These are phyloP conservation scores for Plemyria rubiginata DNA, from an alignment of 2,888 invertebrate genomes.

Conservation along the genomic window DNA sequence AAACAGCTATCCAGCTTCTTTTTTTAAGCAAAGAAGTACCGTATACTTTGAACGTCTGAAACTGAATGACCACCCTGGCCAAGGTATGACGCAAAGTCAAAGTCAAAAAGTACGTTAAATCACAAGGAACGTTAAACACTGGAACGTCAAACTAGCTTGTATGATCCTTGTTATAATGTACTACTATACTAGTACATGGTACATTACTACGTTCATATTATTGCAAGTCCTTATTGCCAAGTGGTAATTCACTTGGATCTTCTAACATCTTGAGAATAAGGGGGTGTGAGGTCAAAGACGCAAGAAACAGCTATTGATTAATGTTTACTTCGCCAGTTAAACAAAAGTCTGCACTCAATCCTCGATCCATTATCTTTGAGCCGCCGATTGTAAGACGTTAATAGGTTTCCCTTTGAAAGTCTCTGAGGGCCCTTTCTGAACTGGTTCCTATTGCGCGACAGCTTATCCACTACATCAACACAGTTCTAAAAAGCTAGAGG, in stretches of 20 bases:
- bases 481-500: not conserved
- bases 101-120: too few species aligned
- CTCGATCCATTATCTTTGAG: not conserved
- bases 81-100: too few species aligned
- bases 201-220: too few species aligned
- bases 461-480: not conserved
- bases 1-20: too few species aligned
- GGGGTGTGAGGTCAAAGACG: not conserved
- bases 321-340: not conserved
- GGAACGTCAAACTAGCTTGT: too few species aligned
- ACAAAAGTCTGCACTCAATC: not conserved
- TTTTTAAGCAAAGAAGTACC: too few species aligned
- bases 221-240: too few species aligned
- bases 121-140: too few species aligned
- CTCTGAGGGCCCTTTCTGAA: not conserved
- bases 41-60: too few species aligned
- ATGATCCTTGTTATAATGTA: too few species aligned
- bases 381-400: not conserved
- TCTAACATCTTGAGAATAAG: not conserved
- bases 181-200: too few species aligned
- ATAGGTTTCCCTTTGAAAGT: slow-evolving; percentile 5
- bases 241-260: not conserved
- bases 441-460: not conserved
- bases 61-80: too few species aligned
- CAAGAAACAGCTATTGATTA: not conserved